Evolutionary conservation across 2,113 vertebrate genomes (phyloP).

Genomic region (Lepidothrix coronata): DNA sequence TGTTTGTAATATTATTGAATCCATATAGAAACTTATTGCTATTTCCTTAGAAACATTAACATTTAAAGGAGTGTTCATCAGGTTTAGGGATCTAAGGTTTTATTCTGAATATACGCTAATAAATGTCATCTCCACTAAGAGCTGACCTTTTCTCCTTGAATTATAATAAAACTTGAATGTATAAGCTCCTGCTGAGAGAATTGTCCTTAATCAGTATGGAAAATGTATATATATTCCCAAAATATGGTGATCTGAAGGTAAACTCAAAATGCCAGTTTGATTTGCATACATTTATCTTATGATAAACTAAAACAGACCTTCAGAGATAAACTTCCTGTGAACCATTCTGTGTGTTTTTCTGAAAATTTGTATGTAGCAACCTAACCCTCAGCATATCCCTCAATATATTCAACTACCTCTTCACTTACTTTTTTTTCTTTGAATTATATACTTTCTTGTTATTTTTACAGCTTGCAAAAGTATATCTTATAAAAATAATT

Average conservation of each 20-base stretch:
- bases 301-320: constrained; percentile 5
- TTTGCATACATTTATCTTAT: not conserved
- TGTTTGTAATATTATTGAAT: not conserved
- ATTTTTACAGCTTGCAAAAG: not conserved
- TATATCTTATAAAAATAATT: not conserved
- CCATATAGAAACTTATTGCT: not conserved
- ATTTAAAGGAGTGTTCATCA: not conserved
- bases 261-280: not conserved
- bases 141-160: constrained; percentile 21
- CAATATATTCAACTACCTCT: not conserved
- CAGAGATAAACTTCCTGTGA: not conserved
- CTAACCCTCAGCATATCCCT: not conserved
- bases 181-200: not conserved
- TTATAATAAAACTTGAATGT: not conserved
- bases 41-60: not conserved
- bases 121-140: not conserved
- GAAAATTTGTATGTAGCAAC: not conserved
- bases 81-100: not conserved
- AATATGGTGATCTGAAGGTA: not conserved
- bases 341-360: not conserved
- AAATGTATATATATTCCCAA: not conserved
- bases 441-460: not conserved
- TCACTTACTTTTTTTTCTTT: not conserved
- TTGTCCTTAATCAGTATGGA: not conserved
- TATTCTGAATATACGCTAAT: not conserved